Percentiles rank a stretch among this genome's conserved stretches.
Evolutionary conservation across 2,888 invertebrate genomes (phyloP).

Genomic region (Papilio demoleus): DNA sequence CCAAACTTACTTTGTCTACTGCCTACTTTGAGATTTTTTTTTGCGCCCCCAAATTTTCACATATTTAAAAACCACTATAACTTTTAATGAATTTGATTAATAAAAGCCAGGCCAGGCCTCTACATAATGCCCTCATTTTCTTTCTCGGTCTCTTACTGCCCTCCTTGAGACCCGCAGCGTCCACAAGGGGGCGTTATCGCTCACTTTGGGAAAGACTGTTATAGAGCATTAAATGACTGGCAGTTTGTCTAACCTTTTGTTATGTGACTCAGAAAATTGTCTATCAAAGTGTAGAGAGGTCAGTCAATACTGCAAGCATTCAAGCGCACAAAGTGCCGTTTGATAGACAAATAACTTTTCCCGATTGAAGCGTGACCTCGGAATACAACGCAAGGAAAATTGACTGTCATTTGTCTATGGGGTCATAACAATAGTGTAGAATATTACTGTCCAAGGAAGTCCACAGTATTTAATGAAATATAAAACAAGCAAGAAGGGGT

Average conservation of each 20-base stretch:
- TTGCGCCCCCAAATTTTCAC: too few species aligned
- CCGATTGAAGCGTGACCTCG: slow-evolving; percentile 2
- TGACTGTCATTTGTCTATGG: background rate
- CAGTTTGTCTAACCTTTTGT: background rate
- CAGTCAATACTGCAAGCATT: slow-evolving; percentile 20
- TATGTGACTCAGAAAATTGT: slow-evolving; percentile 22
- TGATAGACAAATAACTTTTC: slow-evolving; percentile 37
- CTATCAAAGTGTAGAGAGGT: slow-evolving; percentile 25
- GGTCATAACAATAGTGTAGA: background rate
- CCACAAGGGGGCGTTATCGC: too few species aligned
- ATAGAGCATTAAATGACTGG: background rate
- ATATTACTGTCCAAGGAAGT: background rate
- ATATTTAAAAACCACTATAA: too few species aligned
- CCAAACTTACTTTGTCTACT: too few species aligned
- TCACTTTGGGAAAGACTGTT: too few species aligned
- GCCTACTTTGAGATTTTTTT: too few species aligned
- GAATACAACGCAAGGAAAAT: background rate
- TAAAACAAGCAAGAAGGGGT: too few species aligned
- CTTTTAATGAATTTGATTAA: too few species aligned
- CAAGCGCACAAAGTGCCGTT: slow-evolving; percentile 28
- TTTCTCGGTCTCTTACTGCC: too few species aligned
- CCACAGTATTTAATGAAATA: background rate
- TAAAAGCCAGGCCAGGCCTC: too few species aligned
- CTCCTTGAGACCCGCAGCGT: too few species aligned
- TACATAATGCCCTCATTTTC: too few species aligned